phyloP scores from a whole-genome alignment of 2,113 vertebrate genomes.

The Tretioscincus oriximinensis region DNA sequence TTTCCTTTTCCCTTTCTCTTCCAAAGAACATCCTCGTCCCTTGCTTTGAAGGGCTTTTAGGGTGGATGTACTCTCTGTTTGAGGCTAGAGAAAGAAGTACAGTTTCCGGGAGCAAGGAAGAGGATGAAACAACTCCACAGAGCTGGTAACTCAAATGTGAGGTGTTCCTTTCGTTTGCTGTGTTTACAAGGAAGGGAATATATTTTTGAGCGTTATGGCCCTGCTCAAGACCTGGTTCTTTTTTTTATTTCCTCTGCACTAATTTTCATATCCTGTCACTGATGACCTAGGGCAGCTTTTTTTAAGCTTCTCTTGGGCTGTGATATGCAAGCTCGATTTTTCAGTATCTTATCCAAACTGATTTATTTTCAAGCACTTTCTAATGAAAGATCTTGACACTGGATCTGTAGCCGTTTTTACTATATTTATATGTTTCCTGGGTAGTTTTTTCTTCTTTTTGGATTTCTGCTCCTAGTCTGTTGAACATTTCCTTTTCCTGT shows the following conservation, averaged over 20 bases:
- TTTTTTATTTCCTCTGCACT: too few relatives aligned
- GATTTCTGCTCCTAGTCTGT: too few relatives aligned
- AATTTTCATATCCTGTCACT: not conserved
- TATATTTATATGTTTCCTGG: too few relatives aligned
- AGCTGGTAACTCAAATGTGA: not conserved
- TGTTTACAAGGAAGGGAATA: not conserved
- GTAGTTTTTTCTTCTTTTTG: too few relatives aligned
- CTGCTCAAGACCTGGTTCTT: too few relatives aligned
- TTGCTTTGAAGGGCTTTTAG: slow-evolving; percentile 16
- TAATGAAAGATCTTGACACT: not conserved
- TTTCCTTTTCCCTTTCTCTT: not conserved
- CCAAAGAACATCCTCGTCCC: not conserved
- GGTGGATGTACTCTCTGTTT: not conserved
- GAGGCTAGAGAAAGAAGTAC: not conserved
- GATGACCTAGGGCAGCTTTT: not conserved
- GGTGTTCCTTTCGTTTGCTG: not conserved
- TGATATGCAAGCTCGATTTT: not conserved
- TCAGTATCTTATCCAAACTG: not conserved
- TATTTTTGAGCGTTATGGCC: too few relatives aligned
- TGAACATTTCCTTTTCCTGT: not conserved
- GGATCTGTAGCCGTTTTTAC: not conserved
- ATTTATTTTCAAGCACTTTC: not conserved
- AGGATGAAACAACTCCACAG: not conserved
- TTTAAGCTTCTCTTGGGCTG: not conserved
- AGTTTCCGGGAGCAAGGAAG: not conserved